Percentiles rank a stretch among this genome's conserved stretches.
These are phyloP conservation scores for Sanderia malayensis DNA, from an alignment of 30 jellyfish, hydroid and myxozoan species.

Conservation along the genomic window DNA sequence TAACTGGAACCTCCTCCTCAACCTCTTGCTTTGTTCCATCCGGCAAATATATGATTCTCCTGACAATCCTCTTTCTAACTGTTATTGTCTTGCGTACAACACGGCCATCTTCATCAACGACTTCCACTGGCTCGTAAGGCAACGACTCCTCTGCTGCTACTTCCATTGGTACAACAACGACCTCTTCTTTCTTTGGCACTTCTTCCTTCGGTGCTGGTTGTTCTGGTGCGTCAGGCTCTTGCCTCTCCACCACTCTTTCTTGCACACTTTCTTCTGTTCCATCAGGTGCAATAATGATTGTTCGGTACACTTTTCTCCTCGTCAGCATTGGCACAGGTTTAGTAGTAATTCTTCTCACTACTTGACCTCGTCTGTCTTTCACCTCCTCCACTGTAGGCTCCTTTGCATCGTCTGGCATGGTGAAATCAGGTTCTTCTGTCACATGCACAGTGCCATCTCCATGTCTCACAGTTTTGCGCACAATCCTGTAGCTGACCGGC, in stretches of 20 bases:
- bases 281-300: slow-evolving; percentile 33
- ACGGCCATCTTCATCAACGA: no score
- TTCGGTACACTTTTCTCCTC: slow-evolving; percentile 40
- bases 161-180: no score
- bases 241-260: slow-evolving; percentile 47
- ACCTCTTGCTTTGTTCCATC: no score
- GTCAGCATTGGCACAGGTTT: slow-evolving; percentile 48
- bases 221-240: slow-evolving; percentile 49
- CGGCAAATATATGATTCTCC: no score
- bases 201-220: slow-evolving; percentile 53
- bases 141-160: no score
- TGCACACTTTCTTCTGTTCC: slow-evolving; percentile 54
- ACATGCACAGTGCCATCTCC: slow-evolving; percentile 62
- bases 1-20: no score
- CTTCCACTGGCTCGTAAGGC: no score
- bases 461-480: slow-evolving; percentile 36
- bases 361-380: slow-evolving; percentile 40
- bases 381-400: slow-evolving; percentile 28
- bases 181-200: no score
- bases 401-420: slow-evolving; percentile 51
- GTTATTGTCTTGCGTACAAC: no score
- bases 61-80: no score
- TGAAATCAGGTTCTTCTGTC: slow-evolving; percentile 57
- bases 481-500: slow-evolving; percentile 52
- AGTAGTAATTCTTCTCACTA: slow-evolving; percentile 29